Conservation (phyloP, 2,113 vertebrate genomes). For the Orientallactaga bullata region DNA sequence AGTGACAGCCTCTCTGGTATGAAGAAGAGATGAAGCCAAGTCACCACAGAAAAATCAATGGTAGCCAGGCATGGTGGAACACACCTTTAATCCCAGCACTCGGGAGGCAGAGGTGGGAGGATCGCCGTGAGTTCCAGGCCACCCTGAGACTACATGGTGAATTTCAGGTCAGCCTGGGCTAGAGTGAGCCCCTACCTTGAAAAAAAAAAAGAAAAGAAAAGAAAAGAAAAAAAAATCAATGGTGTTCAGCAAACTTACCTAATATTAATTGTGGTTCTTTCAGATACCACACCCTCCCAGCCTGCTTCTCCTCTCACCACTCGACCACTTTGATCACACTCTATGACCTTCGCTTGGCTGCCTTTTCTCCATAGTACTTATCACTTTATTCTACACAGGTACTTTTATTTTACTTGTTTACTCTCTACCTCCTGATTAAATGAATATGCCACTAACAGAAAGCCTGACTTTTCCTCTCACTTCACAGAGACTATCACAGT, state of each 20-base stretch:
- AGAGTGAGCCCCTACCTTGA: too few species aligned
- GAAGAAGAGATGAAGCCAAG: background rate
- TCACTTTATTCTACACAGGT: background rate
- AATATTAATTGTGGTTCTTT: constrained; percentile 1
- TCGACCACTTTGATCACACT: background rate
- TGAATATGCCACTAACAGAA: background rate
- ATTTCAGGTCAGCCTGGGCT: too few species aligned
- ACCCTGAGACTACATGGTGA: too few species aligned
- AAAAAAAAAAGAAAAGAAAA: too few species aligned
- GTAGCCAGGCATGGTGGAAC: too few species aligned
- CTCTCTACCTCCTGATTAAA: background rate
- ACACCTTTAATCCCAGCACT: too few species aligned
- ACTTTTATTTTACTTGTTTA: constrained; percentile 24
- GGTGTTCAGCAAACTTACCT: background rate
- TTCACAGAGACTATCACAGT: background rate
- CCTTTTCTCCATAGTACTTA: background rate
- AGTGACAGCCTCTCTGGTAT: background rate
- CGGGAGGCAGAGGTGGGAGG: too few species aligned
- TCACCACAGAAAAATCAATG: constrained; percentile 28
- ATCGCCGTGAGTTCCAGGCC: too few species aligned
- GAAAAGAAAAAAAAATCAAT: too few species aligned
- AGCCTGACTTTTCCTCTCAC: background rate
- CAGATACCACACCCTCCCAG: background rate
- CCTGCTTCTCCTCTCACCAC: background rate
- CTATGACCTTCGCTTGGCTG: background rate